Evolutionary conservation across 2,888 invertebrate genomes (phyloP).

Genomic region (Drosophila mimica): DNA sequence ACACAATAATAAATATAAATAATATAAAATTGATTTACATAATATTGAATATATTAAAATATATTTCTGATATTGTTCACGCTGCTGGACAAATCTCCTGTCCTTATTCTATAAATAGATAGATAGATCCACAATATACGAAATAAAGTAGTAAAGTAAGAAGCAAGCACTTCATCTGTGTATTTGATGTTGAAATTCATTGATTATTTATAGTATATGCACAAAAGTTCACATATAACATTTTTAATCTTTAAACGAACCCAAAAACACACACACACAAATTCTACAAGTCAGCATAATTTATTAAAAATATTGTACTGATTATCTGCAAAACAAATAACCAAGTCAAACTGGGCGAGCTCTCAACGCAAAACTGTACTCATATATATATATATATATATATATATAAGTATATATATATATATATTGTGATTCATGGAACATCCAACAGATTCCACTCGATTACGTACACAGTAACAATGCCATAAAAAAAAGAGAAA

Average conservation of each 20-base stretch:
- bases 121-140: background rate
- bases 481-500: conserved; percentile 21
- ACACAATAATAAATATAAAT: background rate
- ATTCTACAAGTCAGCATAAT: conserved; percentile 21
- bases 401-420: background rate
- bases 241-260: conserved; percentile 7
- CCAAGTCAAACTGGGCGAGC: conserved; percentile 29
- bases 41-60: background rate
- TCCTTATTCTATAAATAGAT: background rate
- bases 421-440: conserved; percentile 42
- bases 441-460: conserved; percentile 29
- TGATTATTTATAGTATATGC: background rate
- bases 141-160: conserved; percentile 11
- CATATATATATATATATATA: conserved; percentile 2
- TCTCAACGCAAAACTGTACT: conserved; percentile 13
- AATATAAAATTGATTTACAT: background rate
- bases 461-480: conserved; percentile 38
- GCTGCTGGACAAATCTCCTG: background rate
- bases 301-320: background rate
- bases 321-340: conserved; percentile 19
- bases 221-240: background rate
- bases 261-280: conserved; percentile 5
- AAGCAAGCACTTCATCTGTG: background rate
- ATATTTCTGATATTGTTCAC: background rate
- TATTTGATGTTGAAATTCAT: conserved; percentile 16